These are phyloP conservation scores for Epinotia brunnichana DNA, from an alignment of 2,888 invertebrate genomes.

Conservation along the genomic window DNA sequence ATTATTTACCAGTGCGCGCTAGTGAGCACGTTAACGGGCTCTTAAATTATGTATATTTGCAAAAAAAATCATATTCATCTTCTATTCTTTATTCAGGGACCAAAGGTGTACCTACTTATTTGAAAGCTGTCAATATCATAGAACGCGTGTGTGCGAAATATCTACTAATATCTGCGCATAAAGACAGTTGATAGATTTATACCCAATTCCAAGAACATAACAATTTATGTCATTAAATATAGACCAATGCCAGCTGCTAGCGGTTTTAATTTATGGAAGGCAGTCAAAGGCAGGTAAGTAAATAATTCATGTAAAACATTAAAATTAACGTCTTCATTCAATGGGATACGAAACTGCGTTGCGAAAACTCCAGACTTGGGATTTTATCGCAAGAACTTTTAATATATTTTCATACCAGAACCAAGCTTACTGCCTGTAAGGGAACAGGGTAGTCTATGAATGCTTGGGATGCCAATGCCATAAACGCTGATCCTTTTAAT, in stretches of 20 bases:
- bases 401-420: too few species aligned
- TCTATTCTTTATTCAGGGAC: too few species aligned
- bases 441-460: too few species aligned
- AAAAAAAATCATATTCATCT: too few species aligned
- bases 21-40: too few species aligned
- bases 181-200: neutral
- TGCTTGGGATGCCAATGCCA: too few species aligned
- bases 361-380: conserved; percentile 17
- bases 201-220: neutral
- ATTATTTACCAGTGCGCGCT: too few species aligned
- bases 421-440: too few species aligned
- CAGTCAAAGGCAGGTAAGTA: conserved; percentile 35
- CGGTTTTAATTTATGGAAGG: conserved; percentile 41
- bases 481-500: too few species aligned
- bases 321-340: conserved; percentile 47
- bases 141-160: neutral
- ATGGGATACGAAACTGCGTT: conserved; percentile 18
- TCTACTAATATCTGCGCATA: neutral
- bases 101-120: neutral
- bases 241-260: conserved; percentile 9
- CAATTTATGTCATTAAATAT: conserved; percentile 12
- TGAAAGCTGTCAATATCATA: neutral
- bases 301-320: conserved; percentile 45
- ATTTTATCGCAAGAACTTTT: neutral
- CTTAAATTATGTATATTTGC: too few species aligned